Percentiles rank a stretch among this genome's conserved stretches.
Evolutionary conservation across 1,140 invertebrate genomes (phyloP).

Genomic region (Telenomus remus): DNA sequence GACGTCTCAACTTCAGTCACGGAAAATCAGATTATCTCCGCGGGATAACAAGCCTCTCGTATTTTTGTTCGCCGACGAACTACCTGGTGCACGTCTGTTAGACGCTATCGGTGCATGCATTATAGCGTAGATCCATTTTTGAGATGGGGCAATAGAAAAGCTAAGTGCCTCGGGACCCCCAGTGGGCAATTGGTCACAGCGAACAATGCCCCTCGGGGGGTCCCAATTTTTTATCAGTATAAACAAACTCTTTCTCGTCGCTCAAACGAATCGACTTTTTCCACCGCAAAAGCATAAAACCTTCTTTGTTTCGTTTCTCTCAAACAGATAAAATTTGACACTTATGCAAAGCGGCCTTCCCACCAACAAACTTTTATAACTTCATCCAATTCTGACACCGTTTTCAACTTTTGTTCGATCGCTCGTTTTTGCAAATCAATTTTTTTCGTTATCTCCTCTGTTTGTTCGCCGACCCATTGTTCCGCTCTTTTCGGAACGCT

Average conservation of each 20-base stretch:
- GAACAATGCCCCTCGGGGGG: conserved; percentile 56
- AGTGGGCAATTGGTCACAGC: conserved; percentile 66
- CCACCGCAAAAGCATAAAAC: conserved; percentile 61
- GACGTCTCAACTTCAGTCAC: conserved; percentile 70
- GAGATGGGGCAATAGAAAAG: conserved; percentile 44
- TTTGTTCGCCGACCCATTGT: too few relatives aligned
- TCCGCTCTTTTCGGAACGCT: too few relatives aligned
- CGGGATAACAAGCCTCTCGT: conserved; percentile 60
- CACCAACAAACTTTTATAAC: conserved; percentile 9
- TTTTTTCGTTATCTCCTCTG: too few relatives aligned
- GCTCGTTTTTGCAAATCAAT: too few relatives aligned
- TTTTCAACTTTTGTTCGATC: background rate
- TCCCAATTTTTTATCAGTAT: conserved; percentile 53
- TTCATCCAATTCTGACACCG: conserved; percentile 8
- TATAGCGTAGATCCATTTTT: conserved; percentile 29
- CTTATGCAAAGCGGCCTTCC: conserved; percentile 9
- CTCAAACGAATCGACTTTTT: conserved; percentile 31
- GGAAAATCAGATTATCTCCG: conserved; percentile 69
- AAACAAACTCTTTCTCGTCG: conserved; percentile 65
- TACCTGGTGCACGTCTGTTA: conserved; percentile 54
- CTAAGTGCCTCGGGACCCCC: conserved; percentile 46
- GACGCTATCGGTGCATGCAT: conserved; percentile 21
- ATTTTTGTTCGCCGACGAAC: conserved; percentile 27
- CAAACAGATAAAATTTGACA: background rate
- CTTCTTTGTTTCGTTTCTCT: conserved; percentile 38